These are phyloP conservation scores for Clarias pachynema DNA, from an alignment of 2,797 vertebrate genomes.

Conservation along the genomic window DNA sequence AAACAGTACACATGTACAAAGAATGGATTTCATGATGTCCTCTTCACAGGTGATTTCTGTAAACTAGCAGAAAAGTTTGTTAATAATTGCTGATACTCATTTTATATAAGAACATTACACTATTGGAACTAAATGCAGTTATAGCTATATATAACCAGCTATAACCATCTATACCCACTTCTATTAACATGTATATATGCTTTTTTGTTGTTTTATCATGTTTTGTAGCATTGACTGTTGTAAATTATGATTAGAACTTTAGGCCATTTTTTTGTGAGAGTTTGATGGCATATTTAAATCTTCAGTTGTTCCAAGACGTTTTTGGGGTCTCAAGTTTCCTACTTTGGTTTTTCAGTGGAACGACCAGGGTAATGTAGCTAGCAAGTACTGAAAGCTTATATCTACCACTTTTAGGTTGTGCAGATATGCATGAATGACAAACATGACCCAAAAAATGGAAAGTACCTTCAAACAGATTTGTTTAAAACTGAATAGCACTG, in stretches of 20 bases:
- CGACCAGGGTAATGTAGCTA: neutral
- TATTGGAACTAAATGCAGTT: neutral
- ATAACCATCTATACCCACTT: neutral
- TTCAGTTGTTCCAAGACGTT: neutral
- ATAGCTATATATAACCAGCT: too few species aligned
- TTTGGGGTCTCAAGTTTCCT: neutral
- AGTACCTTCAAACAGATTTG: neutral
- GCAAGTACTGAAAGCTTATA: neutral
- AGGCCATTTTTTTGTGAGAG: neutral
- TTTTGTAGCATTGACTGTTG: neutral
- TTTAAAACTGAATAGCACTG: neutral
- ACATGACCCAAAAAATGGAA: neutral
- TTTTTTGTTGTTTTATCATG: neutral
- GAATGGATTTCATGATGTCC: conserved; percentile 37
- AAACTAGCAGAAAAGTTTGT: conserved; percentile 11
- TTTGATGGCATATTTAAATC: neutral
- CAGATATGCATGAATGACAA: neutral
- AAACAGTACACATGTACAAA: conserved; percentile 40
- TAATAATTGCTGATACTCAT: neutral
- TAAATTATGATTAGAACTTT: neutral
- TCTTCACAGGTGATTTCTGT: conserved; percentile 6
- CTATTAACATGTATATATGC: neutral
- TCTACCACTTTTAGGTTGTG: neutral
- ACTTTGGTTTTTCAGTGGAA: neutral
- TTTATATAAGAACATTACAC: too few species aligned